Base-by-base conservation (phyloP, 2,797 vertebrate genomes). In the Lacerta viridis region DNA sequence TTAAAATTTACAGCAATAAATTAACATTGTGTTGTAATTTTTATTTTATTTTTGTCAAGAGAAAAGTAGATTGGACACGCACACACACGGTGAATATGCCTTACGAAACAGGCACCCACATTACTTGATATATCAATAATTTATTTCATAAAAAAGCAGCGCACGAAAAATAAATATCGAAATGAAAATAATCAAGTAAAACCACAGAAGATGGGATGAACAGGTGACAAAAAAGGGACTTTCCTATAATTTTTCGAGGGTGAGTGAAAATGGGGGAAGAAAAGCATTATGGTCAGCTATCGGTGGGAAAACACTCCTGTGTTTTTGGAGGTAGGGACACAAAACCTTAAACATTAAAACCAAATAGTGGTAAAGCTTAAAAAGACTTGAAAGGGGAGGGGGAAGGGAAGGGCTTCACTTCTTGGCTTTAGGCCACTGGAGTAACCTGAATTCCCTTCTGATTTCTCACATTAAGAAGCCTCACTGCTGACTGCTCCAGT, bases 91-190 rank as follows among this genome's bases (percentile, higher is more conserved):
- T 95, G 95, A 64, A 96, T 83, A 92, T 55, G 89, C 91, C 94
- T 94, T 94, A 93, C 97, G 96, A 66, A 97, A 97, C 95, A 94
- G 97, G 96, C 97, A 97, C 97, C 97, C 97, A 97, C 97, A 95
- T 97, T 95, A 95, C 95, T 95, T 95, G 97, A 97, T 98, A 98
- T 97, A 97, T 96, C 97, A 98, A 99, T 99, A 99, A 99, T 98
- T 99, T 99, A 99, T 97, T 97, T 97, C 95, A 94, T 96, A 96
- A 97, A 96, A 98, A 97, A 97, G 97, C 96, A 97, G 97, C 98
- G 97, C 97, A 97, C 98, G 13, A 97, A 99, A 97, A 99, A 99
- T 99, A 99, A 99, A 99, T 99, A 99, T 96, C 96, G 97, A 98
- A 97, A 97, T 97, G 97, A 96, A 97, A 98, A 94, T 94, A 96